Base-by-base conservation (phyloP, 2,888 invertebrate species). In the Lydus trimaculatus region DNA sequence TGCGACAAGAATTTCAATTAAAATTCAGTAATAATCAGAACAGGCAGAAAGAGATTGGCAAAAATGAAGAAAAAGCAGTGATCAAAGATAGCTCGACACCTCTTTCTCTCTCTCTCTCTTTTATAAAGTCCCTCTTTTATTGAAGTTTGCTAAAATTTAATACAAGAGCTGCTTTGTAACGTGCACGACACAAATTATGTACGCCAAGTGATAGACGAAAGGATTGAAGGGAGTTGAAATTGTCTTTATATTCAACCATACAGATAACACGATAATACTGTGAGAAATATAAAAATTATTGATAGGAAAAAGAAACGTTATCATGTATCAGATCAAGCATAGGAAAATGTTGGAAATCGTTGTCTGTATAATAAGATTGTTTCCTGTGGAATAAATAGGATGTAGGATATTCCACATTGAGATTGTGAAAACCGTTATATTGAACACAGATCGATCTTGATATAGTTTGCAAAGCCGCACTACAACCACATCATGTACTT, bases 71-170 rank as follows among this genome's bases (percentile, higher is more conserved):
- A 25, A 75, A 71, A 72, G 70, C 63, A 39, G 69, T 67, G 73
- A 73, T 74, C 71, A 74, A 75, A 74, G 73, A 72, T 72, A 70
- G 69, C 66, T 69, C 69, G 69, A 74, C 75, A 73, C 73, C 71
- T 74, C 33, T 43, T 7, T n/a, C 23, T 33, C 13, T 73, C 68
- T 72, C 71, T 74, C 33, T 43, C n/a, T n/a, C 23, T 33, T 31
- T 73, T 69, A 72, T 72, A 70, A 73, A 72, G 70, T 69, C 25
- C 56, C 48, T 23, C 67, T 58, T 66, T 71, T 71, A 73, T 73
- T 73, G 73, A 72, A 73, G 75, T 75, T 67, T 72, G 73, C 67
- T 73, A 72, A 75, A 74, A 75, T 75, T 73, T 68, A 73, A 75
- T 73, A 72, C 72, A 73, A 71, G 73, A 73, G 75, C 72, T 60